These are phyloP conservation scores for Huso huso DNA, from an alignment of 2,797 vertebrate species.

Conservation along the genomic window DNA sequence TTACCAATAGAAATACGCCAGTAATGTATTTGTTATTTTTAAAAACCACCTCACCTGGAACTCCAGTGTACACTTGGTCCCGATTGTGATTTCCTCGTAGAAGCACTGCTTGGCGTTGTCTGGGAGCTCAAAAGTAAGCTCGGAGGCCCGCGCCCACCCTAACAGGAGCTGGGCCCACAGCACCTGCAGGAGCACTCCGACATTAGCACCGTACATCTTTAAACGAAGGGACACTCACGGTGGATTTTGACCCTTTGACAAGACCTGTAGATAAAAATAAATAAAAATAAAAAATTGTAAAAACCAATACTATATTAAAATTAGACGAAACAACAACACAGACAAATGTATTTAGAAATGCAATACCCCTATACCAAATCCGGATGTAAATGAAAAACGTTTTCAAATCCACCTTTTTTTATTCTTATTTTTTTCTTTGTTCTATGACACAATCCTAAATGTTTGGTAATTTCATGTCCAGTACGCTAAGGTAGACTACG, in stretches of 20 bases:
- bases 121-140: constrained; percentile 92
- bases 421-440: background rate
- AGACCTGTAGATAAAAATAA: background rate
- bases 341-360: background rate
- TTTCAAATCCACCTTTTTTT: constrained; percentile 28
- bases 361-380: constrained; percentile 28
- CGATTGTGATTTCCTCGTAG: constrained; percentile 85
- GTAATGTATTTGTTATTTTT: background rate
- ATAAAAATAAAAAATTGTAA: background rate
- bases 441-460: background rate
- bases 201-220: constrained; percentile 46
- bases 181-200: constrained; percentile 49
- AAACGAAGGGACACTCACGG: constrained; percentile 4
- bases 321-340: background rate
- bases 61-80: constrained; percentile 90
- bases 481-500: background rate
- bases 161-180: constrained; percentile 57
- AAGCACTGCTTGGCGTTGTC: constrained; percentile 98
- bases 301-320: background rate
- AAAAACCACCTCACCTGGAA: constrained; percentile 71
- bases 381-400: constrained; percentile 33
- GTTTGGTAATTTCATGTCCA: background rate
- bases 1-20: too few species aligned
- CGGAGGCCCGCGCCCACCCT: constrained; percentile 64
- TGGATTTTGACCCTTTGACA: background rate